Conservation (phyloP, 1,140 invertebrate species). For the Propsilocerus akamusi region DNA sequence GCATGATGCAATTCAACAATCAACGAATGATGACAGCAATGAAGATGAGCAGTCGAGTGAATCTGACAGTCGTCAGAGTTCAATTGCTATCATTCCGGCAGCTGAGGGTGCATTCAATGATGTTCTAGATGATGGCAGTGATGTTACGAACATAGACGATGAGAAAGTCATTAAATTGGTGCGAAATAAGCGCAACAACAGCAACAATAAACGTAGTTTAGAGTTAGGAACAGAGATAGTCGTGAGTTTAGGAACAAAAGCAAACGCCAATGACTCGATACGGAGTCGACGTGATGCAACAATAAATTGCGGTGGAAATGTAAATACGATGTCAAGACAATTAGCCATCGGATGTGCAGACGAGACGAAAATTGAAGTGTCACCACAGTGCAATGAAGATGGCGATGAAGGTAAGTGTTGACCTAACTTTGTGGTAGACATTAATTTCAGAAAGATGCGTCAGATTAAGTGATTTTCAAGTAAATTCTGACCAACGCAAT, state of each 20-base stretch:
- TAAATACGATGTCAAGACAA: slow-evolving; percentile 1
- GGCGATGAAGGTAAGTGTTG: background rate
- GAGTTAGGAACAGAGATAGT: background rate
- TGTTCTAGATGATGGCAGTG: background rate
- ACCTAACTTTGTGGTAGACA: background rate
- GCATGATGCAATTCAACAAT: background rate
- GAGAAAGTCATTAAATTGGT: slow-evolving; percentile 2
- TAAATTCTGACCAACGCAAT: too few relatives aligned
- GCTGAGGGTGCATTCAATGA: background rate
- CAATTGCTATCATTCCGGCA: background rate
- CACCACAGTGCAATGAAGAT: background rate
- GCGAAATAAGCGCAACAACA: slow-evolving; percentile 1
- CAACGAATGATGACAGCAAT: background rate
- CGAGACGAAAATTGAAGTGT: background rate
- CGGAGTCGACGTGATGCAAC: slow-evolving; percentile 1
- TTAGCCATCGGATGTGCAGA: background rate
- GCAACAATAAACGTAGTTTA: background rate
- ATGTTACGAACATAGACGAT: background rate
- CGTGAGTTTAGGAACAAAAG: background rate
- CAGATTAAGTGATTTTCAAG: background rate
- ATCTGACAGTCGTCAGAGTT: background rate
- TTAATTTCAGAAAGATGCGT: background rate
- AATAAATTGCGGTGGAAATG: slow-evolving; percentile 1
- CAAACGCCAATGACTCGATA: background rate
- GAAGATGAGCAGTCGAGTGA: background rate